Conservation (phyloP, 2,888 invertebrate genomes). For the Ochropacha duplaris region DNA sequence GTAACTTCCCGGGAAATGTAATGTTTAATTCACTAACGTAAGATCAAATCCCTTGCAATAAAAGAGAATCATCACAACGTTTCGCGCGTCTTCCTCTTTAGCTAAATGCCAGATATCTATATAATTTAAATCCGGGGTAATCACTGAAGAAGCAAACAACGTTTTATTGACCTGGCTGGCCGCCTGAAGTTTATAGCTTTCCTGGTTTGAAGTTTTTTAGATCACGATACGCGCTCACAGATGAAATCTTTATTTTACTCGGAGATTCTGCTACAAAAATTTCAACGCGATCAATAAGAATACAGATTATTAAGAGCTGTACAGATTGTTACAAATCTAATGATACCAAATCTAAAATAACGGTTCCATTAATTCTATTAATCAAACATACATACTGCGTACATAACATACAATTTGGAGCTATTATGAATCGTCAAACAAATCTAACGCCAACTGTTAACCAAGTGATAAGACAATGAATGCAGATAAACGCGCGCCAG, state of each 20-base stretch:
- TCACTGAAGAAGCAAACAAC: constrained; percentile 21
- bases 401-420: not conserved
- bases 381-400: too few species aligned
- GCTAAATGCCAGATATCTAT: not conserved
- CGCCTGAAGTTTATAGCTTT: constrained; percentile 26
- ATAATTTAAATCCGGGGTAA: constrained; percentile 15
- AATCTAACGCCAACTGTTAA: not conserved
- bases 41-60: not conserved
- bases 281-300: too few species aligned
- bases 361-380: too few species aligned
- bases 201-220: constrained; percentile 26
- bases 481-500: constrained; percentile 27
- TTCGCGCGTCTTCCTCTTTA: not conserved
- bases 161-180: constrained; percentile 29
- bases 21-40: not conserved
- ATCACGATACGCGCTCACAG: constrained; percentile 9
- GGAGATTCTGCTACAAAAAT: constrained; percentile 15
- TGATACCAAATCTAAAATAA: too few species aligned
- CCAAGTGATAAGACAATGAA: constrained; percentile 4
- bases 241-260: constrained; percentile 14
- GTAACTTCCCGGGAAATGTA: not conserved
- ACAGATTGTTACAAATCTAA: too few species aligned
- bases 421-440: not conserved
- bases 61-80: not conserved
- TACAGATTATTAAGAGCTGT: too few species aligned